Evolutionary conservation across 2,797 vertebrate genomes (phyloP).

Genomic region (Hybognathus amarus): DNA sequence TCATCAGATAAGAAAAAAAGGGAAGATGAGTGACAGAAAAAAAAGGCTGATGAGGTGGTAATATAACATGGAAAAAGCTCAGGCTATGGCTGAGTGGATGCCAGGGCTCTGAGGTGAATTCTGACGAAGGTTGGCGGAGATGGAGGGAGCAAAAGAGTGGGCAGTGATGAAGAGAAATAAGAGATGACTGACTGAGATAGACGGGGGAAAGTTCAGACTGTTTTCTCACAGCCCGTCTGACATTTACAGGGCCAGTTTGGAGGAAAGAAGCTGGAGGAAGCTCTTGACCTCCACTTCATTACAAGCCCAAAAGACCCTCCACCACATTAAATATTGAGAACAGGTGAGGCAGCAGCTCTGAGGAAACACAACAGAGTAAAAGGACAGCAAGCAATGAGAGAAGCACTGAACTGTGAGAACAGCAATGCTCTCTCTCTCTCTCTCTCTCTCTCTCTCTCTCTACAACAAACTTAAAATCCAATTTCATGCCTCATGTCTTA

Average conservation of each 20-base stretch:
- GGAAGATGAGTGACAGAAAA: constrained; percentile 49
- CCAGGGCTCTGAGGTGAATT: constrained; percentile 61
- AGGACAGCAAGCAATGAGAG: constrained; percentile 48
- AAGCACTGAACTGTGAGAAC: constrained; percentile 45
- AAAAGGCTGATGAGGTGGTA: constrained; percentile 43
- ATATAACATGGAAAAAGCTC: constrained; percentile 43
- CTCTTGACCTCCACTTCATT: constrained; percentile 69
- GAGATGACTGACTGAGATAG: constrained; percentile 55
- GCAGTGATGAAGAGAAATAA: constrained; percentile 52
- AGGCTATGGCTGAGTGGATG: constrained; percentile 27
- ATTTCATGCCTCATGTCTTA: constrained; percentile 36
- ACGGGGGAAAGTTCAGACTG: constrained; percentile 60
- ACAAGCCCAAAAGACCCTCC: constrained; percentile 62
- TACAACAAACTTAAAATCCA: constrained; percentile 31
- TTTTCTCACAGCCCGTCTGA: constrained; percentile 64
- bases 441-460: constrained; percentile 12
- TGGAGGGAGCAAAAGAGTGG: constrained; percentile 31
- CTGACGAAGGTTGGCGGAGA: constrained; percentile 56
- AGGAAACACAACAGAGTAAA: constrained; percentile 43
- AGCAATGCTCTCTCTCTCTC: neutral
- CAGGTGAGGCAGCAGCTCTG: constrained; percentile 42
- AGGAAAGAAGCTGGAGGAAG: constrained; percentile 48
- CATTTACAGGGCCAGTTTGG: constrained; percentile 67
- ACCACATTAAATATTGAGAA: constrained; percentile 65
- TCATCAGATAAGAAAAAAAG: constrained; percentile 26